Conservation (phyloP, 2,888 invertebrate genomes). For the Bombylius major region DNA sequence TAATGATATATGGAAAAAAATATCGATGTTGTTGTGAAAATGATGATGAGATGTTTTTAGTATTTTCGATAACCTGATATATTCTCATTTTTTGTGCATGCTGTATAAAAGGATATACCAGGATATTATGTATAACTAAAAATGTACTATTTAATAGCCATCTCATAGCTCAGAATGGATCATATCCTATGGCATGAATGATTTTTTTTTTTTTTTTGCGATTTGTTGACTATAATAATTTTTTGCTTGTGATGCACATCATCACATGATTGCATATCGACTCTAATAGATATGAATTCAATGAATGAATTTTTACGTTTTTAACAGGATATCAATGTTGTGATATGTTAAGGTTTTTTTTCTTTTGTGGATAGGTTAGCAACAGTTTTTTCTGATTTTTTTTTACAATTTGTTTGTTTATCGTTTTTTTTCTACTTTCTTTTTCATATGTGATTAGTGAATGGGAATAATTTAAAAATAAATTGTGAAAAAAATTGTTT, state of each 20-base stretch:
- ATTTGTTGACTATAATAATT: not conserved
- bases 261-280: not conserved
- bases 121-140: too few relatives aligned
- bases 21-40: too few relatives aligned
- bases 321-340: not conserved
- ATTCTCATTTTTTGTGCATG: too few relatives aligned
- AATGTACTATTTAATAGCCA: too few relatives aligned
- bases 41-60: too few relatives aligned
- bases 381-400: not conserved
- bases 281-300: not conserved
- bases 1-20: too few relatives aligned
- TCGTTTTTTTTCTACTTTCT: not conserved
- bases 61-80: too few relatives aligned
- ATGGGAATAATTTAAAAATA: not conserved
- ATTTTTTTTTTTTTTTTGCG: not conserved
- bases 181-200: not conserved
- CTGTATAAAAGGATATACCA: too few relatives aligned
- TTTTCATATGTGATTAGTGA: not conserved
- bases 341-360: not conserved
- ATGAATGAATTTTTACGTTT: not conserved
- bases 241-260: not conserved
- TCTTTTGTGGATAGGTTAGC: not conserved
- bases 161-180: too few relatives aligned
- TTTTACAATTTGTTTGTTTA: not conserved
- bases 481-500: not conserved